Evolutionary conservation across 2,797 vertebrate species (phyloP).

Genomic region (Peromyscus eremicus): DNA sequence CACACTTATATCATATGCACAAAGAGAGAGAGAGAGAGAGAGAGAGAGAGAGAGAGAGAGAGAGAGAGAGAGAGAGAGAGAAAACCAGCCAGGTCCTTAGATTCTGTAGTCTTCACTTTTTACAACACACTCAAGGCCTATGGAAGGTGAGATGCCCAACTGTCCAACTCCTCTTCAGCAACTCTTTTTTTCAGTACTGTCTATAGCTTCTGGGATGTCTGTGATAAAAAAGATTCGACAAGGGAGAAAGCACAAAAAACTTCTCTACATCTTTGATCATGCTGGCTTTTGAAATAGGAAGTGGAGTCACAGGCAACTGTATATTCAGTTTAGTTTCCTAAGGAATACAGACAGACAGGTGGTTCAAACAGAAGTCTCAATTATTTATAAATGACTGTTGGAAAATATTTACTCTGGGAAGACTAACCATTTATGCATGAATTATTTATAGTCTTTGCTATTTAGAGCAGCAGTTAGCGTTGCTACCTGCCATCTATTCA

Average conservation of each 20-base stretch:
- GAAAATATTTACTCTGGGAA: slow-evolving; percentile 69
- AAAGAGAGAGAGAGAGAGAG: too few species aligned
- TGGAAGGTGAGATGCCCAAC: neutral
- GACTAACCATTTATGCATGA: slow-evolving; percentile 40
- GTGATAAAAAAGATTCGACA: neutral
- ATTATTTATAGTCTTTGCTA: slow-evolving; percentile 50
- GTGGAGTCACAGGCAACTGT: neutral
- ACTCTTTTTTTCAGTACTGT: neutral
- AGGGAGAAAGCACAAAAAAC: neutral
- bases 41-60: too few species aligned
- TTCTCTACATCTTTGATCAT: neutral
- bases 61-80: too few species aligned
- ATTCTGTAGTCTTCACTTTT: neutral
- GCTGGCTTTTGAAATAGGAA: neutral
- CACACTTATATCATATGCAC: neutral
- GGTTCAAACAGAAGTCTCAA: slow-evolving; percentile 68
- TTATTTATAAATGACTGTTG: slow-evolving; percentile 66
- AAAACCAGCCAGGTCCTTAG: too few species aligned
- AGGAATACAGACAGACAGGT: slow-evolving; percentile 42
- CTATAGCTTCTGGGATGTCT: neutral
- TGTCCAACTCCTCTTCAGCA: neutral
- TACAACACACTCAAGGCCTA: rapidly evolving
- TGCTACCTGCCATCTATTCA: slow-evolving; percentile 37
- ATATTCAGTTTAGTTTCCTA: slow-evolving; percentile 7
- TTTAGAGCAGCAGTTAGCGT: slow-evolving; percentile 42